phyloP scores from a whole-genome alignment of 92 coral and sea anemone genomes.

The Montipora capitata region DNA sequence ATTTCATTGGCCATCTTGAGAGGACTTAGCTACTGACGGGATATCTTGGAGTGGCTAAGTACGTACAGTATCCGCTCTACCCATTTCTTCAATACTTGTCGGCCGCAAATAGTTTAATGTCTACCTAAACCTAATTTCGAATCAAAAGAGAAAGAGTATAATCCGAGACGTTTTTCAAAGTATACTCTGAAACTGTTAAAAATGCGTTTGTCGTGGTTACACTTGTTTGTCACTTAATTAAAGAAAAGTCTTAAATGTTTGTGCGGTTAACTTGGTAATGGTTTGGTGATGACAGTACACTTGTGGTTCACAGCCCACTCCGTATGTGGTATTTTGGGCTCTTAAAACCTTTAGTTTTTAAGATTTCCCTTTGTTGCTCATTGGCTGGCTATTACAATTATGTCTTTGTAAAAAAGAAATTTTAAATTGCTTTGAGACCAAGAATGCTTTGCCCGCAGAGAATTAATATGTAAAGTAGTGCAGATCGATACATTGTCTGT shows the following conservation, averaged over 20 bases:
- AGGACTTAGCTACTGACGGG: too few species aligned
- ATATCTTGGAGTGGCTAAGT: too few species aligned
- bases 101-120: too few species aligned
- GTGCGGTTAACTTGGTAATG: neutral
- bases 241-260: constrained; percentile 19
- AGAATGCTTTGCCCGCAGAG: constrained; percentile 10
- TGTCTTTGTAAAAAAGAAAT: neutral
- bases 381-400: neutral
- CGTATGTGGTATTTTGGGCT: constrained; percentile 18
- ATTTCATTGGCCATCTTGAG: too few species aligned
- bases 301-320: neutral
- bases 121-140: too few species aligned
- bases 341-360: neutral
- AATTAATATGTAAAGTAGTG: constrained; percentile 36
- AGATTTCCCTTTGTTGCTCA: constrained; percentile 1
- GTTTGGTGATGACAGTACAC: constrained; percentile 46
- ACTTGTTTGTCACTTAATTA: constrained; percentile 5
- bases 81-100: too few species aligned
- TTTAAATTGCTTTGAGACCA: neutral
- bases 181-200: too few species aligned
- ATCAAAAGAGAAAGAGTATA: too few species aligned
- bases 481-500: constrained; percentile 27
- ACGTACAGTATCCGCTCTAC: too few species aligned
- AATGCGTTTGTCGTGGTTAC: constrained; percentile 8
- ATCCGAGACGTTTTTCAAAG: too few species aligned